phyloP scores from a whole-genome alignment of 2,797 vertebrate genomes.

The Argentina silus region DNA sequence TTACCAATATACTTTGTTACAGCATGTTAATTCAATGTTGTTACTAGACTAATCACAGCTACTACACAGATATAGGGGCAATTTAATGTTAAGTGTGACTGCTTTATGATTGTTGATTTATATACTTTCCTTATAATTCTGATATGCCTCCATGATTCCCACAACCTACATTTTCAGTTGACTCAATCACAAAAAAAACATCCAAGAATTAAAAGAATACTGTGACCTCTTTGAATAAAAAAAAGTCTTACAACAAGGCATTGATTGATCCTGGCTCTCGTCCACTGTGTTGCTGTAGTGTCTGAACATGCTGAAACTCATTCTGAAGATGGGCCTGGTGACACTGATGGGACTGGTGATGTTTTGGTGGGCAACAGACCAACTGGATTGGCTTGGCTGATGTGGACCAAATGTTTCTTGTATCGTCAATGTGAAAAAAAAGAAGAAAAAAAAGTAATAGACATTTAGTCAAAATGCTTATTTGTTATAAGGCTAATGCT shows the following conservation, averaged over 20 bases:
- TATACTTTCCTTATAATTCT: no score
- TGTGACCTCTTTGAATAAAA: background rate
- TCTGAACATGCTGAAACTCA: conserved; percentile 57
- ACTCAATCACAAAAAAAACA: background rate
- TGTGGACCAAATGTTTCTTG: background rate
- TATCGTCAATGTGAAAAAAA: background rate
- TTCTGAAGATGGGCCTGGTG: conserved; percentile 58
- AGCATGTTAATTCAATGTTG: no score
- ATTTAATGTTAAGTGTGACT: no score
- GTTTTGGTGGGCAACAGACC: conserved; percentile 68
- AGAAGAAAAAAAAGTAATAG: background rate
- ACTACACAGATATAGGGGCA: no score
- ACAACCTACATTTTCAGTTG: no score
- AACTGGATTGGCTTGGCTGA: conserved; percentile 57
- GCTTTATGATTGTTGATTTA: no score
- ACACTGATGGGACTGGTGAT: conserved; percentile 64
- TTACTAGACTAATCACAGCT: no score
- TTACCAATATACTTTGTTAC: no score
- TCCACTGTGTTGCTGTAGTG: conserved; percentile 51
- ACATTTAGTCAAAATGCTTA: background rate
- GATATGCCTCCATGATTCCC: no score
- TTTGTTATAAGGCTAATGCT: conserved; percentile 20
- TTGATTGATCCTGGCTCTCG: conserved; percentile 8
- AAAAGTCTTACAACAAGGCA: background rate
- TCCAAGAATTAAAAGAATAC: conserved; percentile 1